Conservation (phyloP, 1,140 invertebrate genomes). For the Anagrus nilaparvatae region DNA sequence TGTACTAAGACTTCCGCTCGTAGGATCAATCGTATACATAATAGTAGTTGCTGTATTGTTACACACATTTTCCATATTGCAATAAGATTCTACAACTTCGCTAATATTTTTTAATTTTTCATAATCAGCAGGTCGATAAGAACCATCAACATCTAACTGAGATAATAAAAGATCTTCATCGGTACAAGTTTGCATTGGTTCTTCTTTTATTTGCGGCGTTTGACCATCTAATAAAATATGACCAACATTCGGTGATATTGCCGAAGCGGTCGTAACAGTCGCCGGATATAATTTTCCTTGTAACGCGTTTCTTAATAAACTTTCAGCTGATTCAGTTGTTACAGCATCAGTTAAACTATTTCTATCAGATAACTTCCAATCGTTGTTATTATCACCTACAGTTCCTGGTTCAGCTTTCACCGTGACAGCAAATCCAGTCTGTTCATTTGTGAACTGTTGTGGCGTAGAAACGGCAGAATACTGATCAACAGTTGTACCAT, state of each 20-base stretch:
- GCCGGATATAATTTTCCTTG: constrained; percentile 52
- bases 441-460: constrained; percentile 43
- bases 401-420: constrained; percentile 43
- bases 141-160: constrained; percentile 53
- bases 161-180: constrained; percentile 64
- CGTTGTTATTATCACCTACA: constrained; percentile 65
- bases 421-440: constrained; percentile 46
- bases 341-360: constrained; percentile 52
- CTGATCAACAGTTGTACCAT: constrained; percentile 25
- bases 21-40: constrained; percentile 39
- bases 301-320: constrained; percentile 65
- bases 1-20: constrained; percentile 36
- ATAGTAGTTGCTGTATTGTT: constrained; percentile 42
- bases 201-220: constrained; percentile 41
- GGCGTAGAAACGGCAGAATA: constrained; percentile 25
- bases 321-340: constrained; percentile 47
- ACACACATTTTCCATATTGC: constrained; percentile 50
- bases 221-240: neutral
- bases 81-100: constrained; percentile 62
- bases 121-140: constrained; percentile 35
- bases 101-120: constrained; percentile 53
- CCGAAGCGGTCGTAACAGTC: constrained; percentile 15
- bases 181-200: constrained; percentile 58
- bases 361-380: constrained; percentile 65
- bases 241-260: neutral